Conservation (phyloP, 2,888 invertebrate species). For the Folsomia manolachei region DNA sequence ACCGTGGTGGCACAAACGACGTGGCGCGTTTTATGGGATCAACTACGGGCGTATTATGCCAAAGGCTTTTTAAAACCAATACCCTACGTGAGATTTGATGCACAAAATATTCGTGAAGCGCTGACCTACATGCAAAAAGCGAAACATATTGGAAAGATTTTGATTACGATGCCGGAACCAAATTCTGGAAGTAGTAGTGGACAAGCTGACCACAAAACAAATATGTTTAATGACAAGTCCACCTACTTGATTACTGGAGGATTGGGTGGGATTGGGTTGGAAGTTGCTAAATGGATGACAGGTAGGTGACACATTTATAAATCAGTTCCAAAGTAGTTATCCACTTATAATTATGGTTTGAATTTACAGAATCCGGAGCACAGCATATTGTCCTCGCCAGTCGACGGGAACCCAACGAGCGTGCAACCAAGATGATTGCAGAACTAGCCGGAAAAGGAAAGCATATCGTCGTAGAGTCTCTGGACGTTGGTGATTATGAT, state of each 20-base stretch:
- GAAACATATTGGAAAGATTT: conserved; percentile 33
- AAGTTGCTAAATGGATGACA: conserved; percentile 16
- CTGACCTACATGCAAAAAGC: conserved; percentile 28
- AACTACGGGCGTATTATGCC: neutral
- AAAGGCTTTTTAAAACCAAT: conserved; percentile 5
- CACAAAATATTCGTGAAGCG: conserved; percentile 19
- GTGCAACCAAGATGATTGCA: conserved; percentile 27
- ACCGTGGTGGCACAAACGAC: neutral
- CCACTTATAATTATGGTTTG: too few relatives aligned
- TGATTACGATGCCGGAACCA: conserved; percentile 30
- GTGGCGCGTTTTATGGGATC: neutral
- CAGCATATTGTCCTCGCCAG: conserved; percentile 36
- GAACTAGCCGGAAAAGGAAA: conserved; percentile 26
- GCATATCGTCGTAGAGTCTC: conserved; percentile 20
- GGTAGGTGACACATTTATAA: too few relatives aligned
- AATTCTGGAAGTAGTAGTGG: conserved; percentile 3
- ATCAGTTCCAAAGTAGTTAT: too few relatives aligned
- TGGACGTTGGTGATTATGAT: conserved; percentile 32
- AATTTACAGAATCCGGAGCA: conserved; percentile 26
- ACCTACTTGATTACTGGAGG: conserved; percentile 36
- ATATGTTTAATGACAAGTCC: conserved; percentile 24
- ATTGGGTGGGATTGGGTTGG: conserved; percentile 17
- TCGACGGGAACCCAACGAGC: conserved; percentile 26
- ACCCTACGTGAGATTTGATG: conserved; percentile 24
- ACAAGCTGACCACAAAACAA: conserved; percentile 4